Conservation (phyloP, 2,888 invertebrate species). For the Cheilosia grossa region DNA sequence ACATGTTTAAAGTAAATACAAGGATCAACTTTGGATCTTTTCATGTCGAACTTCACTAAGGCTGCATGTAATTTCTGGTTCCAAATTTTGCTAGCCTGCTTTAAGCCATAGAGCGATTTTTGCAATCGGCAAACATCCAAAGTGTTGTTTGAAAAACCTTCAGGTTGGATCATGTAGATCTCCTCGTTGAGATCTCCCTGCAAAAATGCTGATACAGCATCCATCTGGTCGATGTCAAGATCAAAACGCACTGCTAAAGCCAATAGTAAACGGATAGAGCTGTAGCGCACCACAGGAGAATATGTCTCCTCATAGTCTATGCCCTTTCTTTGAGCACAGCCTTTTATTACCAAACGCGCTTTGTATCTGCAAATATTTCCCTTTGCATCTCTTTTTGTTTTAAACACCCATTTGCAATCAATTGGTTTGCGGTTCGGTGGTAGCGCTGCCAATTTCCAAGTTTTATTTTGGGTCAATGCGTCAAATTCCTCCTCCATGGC, state of each 20-base stretch:
- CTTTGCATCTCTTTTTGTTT: no score
- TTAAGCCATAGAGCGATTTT: slow-evolving; percentile 56
- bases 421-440: no score
- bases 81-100: slow-evolving; percentile 58
- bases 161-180: slow-evolving; percentile 1
- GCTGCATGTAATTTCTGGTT: slow-evolving; percentile 31
- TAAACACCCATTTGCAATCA: no score
- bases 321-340: not conserved
- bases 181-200: slow-evolving; percentile 24
- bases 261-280: not conserved
- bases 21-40: slow-evolving; percentile 41
- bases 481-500: no score
- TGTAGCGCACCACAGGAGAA: no score
- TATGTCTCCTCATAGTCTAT: no score
- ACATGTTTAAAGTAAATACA: no score
- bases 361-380: no score
- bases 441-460: no score
- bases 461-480: no score
- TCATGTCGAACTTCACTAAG: not conserved
- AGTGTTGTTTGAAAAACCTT: not conserved
- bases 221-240: slow-evolving; percentile 40
- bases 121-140: not conserved
- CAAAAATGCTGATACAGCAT: slow-evolving; percentile 23
- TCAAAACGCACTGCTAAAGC: slow-evolving; percentile 31
- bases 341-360: not conserved